Evolutionary conservation across 2,888 invertebrate species (phyloP), one percentile per base, ranked within the genome.

Genomic region (Metellina segmentata): DNA sequence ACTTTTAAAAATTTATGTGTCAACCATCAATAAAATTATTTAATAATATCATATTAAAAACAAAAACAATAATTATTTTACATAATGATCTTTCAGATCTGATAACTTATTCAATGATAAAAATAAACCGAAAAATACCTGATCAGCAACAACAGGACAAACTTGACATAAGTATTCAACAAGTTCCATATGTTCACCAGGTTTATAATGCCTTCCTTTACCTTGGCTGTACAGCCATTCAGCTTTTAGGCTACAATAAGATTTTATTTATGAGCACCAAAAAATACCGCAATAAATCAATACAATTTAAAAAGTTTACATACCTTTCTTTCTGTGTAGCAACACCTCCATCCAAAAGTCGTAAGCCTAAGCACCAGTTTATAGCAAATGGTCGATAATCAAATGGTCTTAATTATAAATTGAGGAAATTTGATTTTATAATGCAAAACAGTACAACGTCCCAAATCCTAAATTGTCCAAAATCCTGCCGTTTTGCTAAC

Each of bases 171-270:
- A 96, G 95, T 98, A 98, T 93, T 97, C 97, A 82, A 97, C 96
- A 77, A 98, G 95, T 91, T 97, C 96, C 16, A 96, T 95, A 94
- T 98, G 98, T 94, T 98, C 98, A 0, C 98, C 98, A 9, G 94
- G 93, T 89, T 97, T 97, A 95, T 97, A 98, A 95, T 98, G 97
- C 92, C 98, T 96, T 0, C 98, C 98, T 94, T 97, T 97, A 78
- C 98, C 98, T 96, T 98, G 98, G 93, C 98, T 98, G 95, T 98
- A 98, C 90, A 98, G 95, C 98, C 98, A 99, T 95, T 98, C 98
- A 0, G 98, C 98, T 95, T 98, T 97, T 93, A 98, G 96, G 95
- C 98, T 93, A 71, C 74, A 71, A 70, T 52, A 69, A 53, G 88
- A 85, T 78, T 20, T 82, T 11, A 81, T 13, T 16, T 20, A n/a